Percentiles rank a stretch among this genome's conserved stretches.
Evolutionary conservation across 1,140 invertebrate genomes (phyloP).

Genomic region (Brachionus manjavacas): DNA sequence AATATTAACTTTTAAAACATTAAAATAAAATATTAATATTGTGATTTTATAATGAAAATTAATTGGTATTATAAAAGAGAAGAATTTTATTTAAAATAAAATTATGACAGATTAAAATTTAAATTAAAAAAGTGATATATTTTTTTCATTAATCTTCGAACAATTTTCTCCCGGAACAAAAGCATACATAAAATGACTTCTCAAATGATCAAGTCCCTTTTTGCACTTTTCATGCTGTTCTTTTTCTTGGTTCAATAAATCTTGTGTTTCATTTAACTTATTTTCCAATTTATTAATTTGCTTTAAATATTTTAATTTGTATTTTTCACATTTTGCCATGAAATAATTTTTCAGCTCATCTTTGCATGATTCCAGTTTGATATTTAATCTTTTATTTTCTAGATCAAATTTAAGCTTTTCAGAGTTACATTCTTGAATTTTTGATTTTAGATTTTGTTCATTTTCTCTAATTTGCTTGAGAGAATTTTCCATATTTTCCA

Average conservation of each 20-base stretch:
- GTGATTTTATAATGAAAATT: too few species aligned
- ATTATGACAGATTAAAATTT: neutral
- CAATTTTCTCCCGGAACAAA: neutral
- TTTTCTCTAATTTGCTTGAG: neutral
- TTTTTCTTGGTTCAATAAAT: neutral
- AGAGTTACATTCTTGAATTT: neutral
- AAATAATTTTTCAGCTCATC: constrained; percentile 21
- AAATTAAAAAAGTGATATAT: neutral
- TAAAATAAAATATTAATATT: too few species aligned
- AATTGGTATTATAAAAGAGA: neutral
- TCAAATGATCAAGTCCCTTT: constrained; percentile 25
- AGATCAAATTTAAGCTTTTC: constrained; percentile 20
- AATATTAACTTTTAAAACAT: too few species aligned
- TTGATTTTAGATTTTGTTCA: neutral
- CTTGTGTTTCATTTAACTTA: neutral
- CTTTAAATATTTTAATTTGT: constrained; percentile 20
- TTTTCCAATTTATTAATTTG: neutral
- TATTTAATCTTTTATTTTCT: neutral
- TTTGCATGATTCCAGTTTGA: neutral
- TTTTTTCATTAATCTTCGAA: neutral
- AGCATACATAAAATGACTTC: constrained; percentile 20
- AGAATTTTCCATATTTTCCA: neutral
- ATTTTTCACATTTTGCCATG: constrained; percentile 33
- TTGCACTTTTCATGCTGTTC: neutral
- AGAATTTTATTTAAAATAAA: neutral